These are phyloP conservation scores for Mormyrus lacerda DNA, from an alignment of 2,113 vertebrate genomes.

Conservation along the genomic window DNA sequence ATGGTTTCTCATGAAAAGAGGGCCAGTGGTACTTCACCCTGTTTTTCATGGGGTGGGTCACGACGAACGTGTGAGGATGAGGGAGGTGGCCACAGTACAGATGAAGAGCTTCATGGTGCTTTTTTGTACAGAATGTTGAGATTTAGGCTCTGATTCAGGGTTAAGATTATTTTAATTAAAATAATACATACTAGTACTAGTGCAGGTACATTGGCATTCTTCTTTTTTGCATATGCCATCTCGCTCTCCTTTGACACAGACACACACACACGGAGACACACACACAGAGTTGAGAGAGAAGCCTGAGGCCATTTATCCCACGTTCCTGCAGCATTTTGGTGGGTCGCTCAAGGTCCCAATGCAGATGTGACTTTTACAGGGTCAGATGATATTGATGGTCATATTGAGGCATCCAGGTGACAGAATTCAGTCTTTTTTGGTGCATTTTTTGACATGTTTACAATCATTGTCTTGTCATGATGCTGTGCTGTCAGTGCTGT, in stretches of 20 bases:
- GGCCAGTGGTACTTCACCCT: neutral
- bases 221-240: neutral
- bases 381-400: neutral
- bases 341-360: neutral
- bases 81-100: neutral
- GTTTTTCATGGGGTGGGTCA: neutral
- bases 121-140: neutral
- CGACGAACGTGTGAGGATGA: neutral
- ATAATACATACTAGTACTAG: neutral
- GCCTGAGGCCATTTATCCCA: neutral
- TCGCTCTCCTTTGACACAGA: neutral
- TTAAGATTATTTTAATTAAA: neutral
- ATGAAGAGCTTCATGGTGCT: too few species aligned
- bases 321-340: neutral
- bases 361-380: neutral
- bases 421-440: neutral
- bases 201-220: neutral
- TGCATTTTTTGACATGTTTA: neutral
- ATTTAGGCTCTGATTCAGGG: neutral
- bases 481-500: neutral
- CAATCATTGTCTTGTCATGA: neutral
- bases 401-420: neutral
- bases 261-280: neutral
- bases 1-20: neutral
- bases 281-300: neutral